Evolutionary conservation across 1,140 invertebrate genomes (phyloP).

Genomic region (Drosophila ogumai): DNA sequence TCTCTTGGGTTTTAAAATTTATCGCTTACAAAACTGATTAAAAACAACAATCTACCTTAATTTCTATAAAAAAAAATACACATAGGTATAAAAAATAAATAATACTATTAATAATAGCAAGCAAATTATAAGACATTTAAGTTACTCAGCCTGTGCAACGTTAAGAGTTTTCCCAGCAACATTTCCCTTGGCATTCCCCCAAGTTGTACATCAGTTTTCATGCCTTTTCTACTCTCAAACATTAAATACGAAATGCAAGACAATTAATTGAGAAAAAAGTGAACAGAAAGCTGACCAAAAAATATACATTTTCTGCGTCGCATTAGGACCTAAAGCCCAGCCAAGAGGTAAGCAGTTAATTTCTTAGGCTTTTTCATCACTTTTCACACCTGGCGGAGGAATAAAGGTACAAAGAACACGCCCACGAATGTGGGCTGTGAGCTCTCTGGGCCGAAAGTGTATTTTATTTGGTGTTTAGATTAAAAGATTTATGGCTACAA

Average conservation of each 20-base stretch:
- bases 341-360: constrained; percentile 18
- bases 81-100: neutral
- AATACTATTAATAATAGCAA: neutral
- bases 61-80: no score
- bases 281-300: neutral
- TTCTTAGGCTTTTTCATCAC: constrained; percentile 13
- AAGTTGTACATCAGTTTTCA: neutral
- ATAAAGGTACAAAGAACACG: neutral
- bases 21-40: no score
- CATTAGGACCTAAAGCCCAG: constrained; percentile 9
- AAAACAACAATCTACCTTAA: no score
- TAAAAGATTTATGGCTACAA: constrained; percentile 82
- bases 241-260: neutral
- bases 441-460: constrained; percentile 51
- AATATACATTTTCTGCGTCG: neutral
- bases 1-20: no score
- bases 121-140: neutral
- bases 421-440: constrained; percentile 16
- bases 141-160: neutral
- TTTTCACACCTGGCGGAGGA: constrained; percentile 41
- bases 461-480: constrained; percentile 83
- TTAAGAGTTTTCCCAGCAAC: neutral
- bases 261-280: neutral
- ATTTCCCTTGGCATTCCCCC: neutral
- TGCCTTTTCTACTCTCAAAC: no score